Conservation (phyloP, 2,888 invertebrate species). For the Polyommatus icarus region DNA sequence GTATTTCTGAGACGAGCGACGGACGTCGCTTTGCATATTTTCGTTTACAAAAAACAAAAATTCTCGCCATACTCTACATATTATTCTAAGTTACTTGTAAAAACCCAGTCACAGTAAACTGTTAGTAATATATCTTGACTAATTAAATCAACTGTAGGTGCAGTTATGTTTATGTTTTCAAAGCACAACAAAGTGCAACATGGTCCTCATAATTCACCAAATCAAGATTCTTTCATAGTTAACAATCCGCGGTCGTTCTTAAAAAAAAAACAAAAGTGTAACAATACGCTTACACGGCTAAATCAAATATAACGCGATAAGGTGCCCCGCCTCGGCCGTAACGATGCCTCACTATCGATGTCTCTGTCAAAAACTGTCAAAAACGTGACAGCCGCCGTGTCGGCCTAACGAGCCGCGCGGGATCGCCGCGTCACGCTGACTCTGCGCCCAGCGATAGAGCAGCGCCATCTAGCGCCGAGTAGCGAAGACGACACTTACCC, state of each 20-base stretch:
- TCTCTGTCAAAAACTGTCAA: conserved; percentile 80
- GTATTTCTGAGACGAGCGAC: conserved; percentile 15
- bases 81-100: background rate
- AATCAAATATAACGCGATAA: conserved; percentile 65
- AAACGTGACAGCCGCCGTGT: conserved; percentile 77
- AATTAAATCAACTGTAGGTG: background rate
- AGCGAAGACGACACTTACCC: conserved; percentile 43
- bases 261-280: conserved; percentile 58
- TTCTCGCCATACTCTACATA: background rate
- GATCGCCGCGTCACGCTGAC: conserved; percentile 54
- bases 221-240: background rate
- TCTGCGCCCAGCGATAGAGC: conserved; percentile 48
- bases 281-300: conserved; percentile 72
- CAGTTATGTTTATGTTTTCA: background rate
- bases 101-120: background rate
- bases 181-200: background rate
- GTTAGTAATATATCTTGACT: background rate
- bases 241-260: conserved; percentile 1
- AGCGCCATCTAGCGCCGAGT: conserved; percentile 67
- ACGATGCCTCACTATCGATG: conserved; percentile 71
- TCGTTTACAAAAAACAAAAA: background rate
- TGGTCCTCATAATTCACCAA: background rate
- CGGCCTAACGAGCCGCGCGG: conserved; percentile 74
- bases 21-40: conserved; percentile 11
- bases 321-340: conserved; percentile 69